Base-by-base conservation (phyloP, 2,888 invertebrate species). In the Leucophora obtusa region DNA sequence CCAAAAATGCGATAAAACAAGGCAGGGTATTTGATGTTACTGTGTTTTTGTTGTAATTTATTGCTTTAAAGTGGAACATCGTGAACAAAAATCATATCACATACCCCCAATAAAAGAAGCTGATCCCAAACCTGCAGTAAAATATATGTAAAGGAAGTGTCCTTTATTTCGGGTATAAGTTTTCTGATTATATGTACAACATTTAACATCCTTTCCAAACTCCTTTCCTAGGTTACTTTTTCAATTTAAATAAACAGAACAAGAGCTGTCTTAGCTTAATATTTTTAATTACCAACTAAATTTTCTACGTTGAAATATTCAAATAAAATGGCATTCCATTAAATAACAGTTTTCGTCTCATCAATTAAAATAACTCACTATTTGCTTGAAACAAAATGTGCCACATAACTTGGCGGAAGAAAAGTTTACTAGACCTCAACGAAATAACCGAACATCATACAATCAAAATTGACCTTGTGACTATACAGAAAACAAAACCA, bases 391-490 rank as follows among this genome's bases (percentile, higher is more conserved):
- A 14, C 28, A 28, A 28, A 28, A 6, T 28, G 7, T 28, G 28
- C 28, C 28, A 7, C 11, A 21, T 24, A 53, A 38, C 47, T 38
- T 17, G 60, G n/a, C 43, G 14, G 60, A 18, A 43, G 6, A 70
- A 63, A 47, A 60, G 56, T 56, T 60, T 54, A 24, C 72, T 68
- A 21, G 38, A 66, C 17, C 59, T 66, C 6, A 47, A 58, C 0
- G 15, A 70, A 69, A 21, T n/a, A 65, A 65, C 14, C 17, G 9
- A 43, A 70, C 47, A 35, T 62, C 66, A 35, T 10, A 62, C 68
- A 59, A 59, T 59, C 35, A 65, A 62, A 66, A 18, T 62, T 82
- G 82, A 72, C 82, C 78, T 82, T 82, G 74, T 66, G 62, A 78
- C 10, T 14, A 33, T 33, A 50, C 11, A 18, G 47, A 53, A 28